Percentiles rank a stretch among this genome's conserved stretches.
phyloP scores from a whole-genome alignment of 2,888 invertebrate species.

The Tribolium freemani region DNA sequence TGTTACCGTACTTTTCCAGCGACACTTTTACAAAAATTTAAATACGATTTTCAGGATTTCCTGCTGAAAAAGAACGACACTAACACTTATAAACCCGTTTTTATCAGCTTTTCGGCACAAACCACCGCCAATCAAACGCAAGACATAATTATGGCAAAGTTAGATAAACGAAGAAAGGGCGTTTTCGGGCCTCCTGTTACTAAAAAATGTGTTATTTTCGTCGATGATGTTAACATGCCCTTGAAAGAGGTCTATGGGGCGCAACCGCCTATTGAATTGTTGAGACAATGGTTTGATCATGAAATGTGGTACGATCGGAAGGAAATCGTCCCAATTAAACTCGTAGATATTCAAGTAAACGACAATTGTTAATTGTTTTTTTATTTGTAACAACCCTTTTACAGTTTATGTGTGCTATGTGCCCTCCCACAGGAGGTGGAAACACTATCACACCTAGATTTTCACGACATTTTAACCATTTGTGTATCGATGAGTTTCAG shows the following conservation, averaged over 20 bases:
- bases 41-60: slow-evolving; percentile 80
- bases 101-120: slow-evolving; percentile 94
- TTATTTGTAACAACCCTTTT: slow-evolving; percentile 30
- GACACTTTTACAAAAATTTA: slow-evolving; percentile 76
- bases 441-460: slow-evolving; percentile 89
- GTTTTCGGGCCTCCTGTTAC: slow-evolving; percentile 94
- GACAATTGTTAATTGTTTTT: not conserved
- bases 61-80: slow-evolving; percentile 86
- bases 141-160: slow-evolving; percentile 93
- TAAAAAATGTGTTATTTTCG: slow-evolving; percentile 90
- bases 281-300: slow-evolving; percentile 92
- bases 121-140: slow-evolving; percentile 95
- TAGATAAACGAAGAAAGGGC: slow-evolving; percentile 93
- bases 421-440: slow-evolving; percentile 81
- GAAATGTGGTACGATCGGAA: slow-evolving; percentile 92
- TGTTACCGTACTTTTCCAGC: slow-evolving; percentile 83
- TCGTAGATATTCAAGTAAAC: slow-evolving; percentile 86
- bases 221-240: slow-evolving; percentile 98
- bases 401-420: slow-evolving; percentile 90
- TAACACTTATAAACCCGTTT: slow-evolving; percentile 84
- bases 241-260: slow-evolving; percentile 91
- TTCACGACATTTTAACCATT: slow-evolving; percentile 86
- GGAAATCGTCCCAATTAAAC: slow-evolving; percentile 81
- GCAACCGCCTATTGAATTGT: slow-evolving; percentile 93
- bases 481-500: slow-evolving; percentile 91